phyloP scores from a whole-genome alignment of 2,888 invertebrate genomes.

The Sarcophaga rosellei region DNA sequence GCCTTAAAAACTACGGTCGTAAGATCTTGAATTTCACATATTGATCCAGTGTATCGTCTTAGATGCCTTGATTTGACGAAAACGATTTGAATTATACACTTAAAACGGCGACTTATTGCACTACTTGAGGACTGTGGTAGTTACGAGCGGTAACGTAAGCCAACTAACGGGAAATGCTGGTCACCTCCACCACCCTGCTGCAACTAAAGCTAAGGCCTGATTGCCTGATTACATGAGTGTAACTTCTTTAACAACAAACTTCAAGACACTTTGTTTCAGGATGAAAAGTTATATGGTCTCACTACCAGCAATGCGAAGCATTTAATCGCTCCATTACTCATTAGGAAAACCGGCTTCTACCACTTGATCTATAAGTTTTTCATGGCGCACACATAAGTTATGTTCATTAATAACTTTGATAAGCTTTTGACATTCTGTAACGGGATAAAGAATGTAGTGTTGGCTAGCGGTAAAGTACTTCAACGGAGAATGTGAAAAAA shows the following conservation, averaged over 20 bases:
- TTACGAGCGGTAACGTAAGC: no score
- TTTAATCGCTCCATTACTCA: conserved; percentile 99
- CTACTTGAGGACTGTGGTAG: no score
- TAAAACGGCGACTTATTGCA: no score
- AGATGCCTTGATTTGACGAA: no score
- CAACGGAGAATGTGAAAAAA: no score
- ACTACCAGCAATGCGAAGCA: conserved; percentile 97
- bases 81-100: no score
- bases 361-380: conserved; percentile 99
- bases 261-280: conserved; percentile 99
- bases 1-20: no score
- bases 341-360: conserved; percentile 97
- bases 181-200: no score
- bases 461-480: no score
- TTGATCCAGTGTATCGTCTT: no score
- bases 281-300: conserved; percentile 99
- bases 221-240: conserved; percentile 98
- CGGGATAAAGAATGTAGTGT: conserved; percentile 95
- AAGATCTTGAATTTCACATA: no score
- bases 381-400: conserved; percentile 95
- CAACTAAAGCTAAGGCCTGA: conserved; percentile 93
- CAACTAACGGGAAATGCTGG: no score
- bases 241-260: conserved; percentile 97
- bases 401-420: conserved; percentile 99
- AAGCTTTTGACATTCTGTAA: conserved; percentile 98